These are phyloP conservation scores for Tiliqua scincoides DNA, from an alignment of 2,113 vertebrate genomes.

Conservation along the genomic window DNA sequence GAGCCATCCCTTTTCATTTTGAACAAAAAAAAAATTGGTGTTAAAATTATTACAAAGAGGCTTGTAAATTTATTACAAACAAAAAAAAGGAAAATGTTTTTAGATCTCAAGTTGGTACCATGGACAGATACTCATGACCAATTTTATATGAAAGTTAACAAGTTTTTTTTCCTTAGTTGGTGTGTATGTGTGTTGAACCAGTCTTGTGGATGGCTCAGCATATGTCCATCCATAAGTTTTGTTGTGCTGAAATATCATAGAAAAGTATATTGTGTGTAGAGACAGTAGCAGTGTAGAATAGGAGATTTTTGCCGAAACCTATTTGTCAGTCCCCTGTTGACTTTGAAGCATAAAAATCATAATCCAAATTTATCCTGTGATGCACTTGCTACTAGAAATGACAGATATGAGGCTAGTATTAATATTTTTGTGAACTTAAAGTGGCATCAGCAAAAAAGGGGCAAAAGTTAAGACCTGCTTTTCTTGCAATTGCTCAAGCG, in stretches of 20 bases:
- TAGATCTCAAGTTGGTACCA: neutral
- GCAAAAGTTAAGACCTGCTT: no score
- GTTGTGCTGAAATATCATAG: neutral
- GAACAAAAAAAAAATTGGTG: neutral
- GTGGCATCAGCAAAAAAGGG: no score
- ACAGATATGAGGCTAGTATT: no score
- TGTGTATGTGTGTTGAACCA: no score
- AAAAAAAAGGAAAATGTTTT: neutral
- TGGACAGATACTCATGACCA: neutral
- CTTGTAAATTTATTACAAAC: neutral
- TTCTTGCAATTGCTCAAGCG: no score
- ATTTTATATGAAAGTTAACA: neutral
- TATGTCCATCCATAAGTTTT: no score
- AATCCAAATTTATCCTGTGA: neutral
- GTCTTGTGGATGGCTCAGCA: no score
- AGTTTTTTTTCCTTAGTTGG: neutral
- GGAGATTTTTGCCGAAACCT: neutral
- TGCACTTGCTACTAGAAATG: no score
- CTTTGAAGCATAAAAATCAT: neutral
- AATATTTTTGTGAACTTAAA: no score
- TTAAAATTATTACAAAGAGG: neutral
- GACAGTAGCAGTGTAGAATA: neutral
- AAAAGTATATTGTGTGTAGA: neutral
- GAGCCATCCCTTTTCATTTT: neutral
- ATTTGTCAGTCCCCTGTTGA: no score